These are phyloP conservation scores for Hemicordylus capensis DNA, from an alignment of 2,113 vertebrate genomes.

Conservation along the genomic window DNA sequence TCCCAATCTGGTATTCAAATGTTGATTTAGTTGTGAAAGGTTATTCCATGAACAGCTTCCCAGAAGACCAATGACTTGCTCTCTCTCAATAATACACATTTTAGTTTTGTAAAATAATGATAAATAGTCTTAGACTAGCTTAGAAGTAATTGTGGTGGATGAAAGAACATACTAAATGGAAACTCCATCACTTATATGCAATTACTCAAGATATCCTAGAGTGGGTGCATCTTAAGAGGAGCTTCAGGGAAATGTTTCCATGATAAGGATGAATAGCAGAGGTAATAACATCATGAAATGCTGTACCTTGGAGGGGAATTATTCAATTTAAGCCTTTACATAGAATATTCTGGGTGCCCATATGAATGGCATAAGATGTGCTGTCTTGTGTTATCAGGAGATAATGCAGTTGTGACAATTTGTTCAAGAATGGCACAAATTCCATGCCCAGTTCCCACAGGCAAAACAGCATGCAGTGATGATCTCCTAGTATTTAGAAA, in stretches of 20 bases:
- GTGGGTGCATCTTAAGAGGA: background rate
- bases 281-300: background rate
- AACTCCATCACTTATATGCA: background rate
- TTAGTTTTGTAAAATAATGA: background rate
- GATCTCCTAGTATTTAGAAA: slow-evolving; percentile 7
- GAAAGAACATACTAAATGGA: slow-evolving; percentile 28
- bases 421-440: slow-evolving; percentile 13
- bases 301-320: background rate
- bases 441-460: background rate
- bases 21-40: background rate
- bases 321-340: slow-evolving; percentile 20
- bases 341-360: slow-evolving; percentile 29
- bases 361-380: background rate
- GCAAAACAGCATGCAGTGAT: background rate
- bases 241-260: background rate
- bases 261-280: slow-evolving; percentile 18
- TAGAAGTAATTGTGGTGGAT: slow-evolving; percentile 12
- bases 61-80: background rate
- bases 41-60: background rate
- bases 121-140: background rate
- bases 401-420: background rate
- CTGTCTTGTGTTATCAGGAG: background rate
- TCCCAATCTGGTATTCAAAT: background rate
- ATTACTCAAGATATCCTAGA: slow-evolving; percentile 9
- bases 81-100: background rate